These are phyloP conservation scores for Drosophila picticornis DNA, from an alignment of 2,888 invertebrate species.

Conservation along the genomic window DNA sequence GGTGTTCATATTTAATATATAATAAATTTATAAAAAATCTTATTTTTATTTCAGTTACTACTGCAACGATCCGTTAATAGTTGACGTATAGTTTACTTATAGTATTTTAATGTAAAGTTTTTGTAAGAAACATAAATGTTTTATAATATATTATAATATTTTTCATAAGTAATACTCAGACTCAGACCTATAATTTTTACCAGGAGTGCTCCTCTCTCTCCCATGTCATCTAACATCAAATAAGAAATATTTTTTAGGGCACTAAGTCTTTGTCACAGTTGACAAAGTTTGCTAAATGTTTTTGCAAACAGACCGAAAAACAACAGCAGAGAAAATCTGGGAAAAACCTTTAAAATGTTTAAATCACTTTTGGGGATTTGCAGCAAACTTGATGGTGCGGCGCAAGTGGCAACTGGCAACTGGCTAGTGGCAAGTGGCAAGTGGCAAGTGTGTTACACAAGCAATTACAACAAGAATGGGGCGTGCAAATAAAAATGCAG, in stretches of 20 bases:
- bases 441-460: slow-evolving; percentile 63
- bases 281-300: slow-evolving; percentile 5
- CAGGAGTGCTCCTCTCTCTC: not conserved
- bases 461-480: slow-evolving; percentile 78
- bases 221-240: not conserved
- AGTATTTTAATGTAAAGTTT: not conserved
- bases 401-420: slow-evolving; percentile 13
- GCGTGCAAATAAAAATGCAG: slow-evolving; percentile 75
- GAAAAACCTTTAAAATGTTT: slow-evolving; percentile 17
- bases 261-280: not conserved
- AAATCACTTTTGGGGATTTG: slow-evolving; percentile 50
- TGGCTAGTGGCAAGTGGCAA: slow-evolving; percentile 22
- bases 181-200: not conserved
- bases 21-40: not conserved
- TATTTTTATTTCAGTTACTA: not conserved
- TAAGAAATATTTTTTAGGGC: not conserved
- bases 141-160: not conserved
- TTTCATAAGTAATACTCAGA: not conserved
- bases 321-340: not conserved
- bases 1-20: not conserved
- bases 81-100: not conserved
- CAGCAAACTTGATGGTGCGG: slow-evolving; percentile 24
- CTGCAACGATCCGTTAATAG: not conserved
- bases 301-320: not conserved
- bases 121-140: not conserved